Base-by-base conservation (phyloP, 2,888 invertebrate genomes). In the Amaurobius ferox region DNA sequence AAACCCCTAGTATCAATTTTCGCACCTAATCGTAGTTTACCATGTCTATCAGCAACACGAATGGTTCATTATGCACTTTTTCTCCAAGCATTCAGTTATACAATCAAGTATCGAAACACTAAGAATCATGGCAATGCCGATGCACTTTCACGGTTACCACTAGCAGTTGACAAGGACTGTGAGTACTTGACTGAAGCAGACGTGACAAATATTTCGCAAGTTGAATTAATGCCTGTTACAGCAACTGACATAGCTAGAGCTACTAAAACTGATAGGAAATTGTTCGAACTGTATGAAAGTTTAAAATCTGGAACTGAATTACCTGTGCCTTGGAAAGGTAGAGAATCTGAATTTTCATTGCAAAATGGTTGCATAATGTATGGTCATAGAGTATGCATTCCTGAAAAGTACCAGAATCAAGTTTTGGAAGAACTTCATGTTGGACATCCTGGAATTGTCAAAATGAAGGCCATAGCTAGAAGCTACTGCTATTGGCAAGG, bases 11-110 rank as follows among this genome's bases (percentile, higher is more conserved):
- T 64, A 64, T 64, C 64, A 64, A 64, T 64, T 64, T 90, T 92
- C 67, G 89, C 90, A 72, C 89, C 90, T 29, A 73, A 90, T 73
- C 67, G 61, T 77, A 77, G 77, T 77, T 77, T 77, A 77, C 68
- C 77, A 77, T 68, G 68, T 67, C 67, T 67, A 77, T 77, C 77
- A 77, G 68, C 68, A 77, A 68, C 77, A 77, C 77, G 67, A 77
- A 77, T 77, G 77, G 77, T 77, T 67, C 77, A 73, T 73, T 73
- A 73, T 73, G 73, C 62, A 73, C 73, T 73, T 73, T 73, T 73
- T 73, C 61, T 64, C 73, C 73, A 73, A 73, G 73, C 64, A 73
- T 73, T 73, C 73, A 73, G 73, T 73, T 73, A 73, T 73, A 73
- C 73, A 73, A 73, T 73, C 73, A 73, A 73, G 73, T 73, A 73